Evolutionary conservation across 1,140 invertebrate genomes (phyloP).

Genomic region (Oncopeltus fasciatus): DNA sequence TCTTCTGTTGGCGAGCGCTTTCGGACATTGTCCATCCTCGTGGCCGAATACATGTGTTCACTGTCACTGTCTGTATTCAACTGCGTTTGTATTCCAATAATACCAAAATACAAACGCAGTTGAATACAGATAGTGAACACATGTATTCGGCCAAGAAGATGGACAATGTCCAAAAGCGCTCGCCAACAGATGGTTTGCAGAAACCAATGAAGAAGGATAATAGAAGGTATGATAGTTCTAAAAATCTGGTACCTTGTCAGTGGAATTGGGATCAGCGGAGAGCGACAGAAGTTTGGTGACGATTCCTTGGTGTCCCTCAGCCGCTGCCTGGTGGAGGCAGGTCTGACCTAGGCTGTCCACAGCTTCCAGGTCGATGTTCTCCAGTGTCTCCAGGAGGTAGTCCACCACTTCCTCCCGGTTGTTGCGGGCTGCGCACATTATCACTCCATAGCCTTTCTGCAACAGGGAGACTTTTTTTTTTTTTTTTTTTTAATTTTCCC

Average conservation of each 20-base stretch:
- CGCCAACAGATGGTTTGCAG: no score
- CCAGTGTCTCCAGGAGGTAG: slow-evolving; percentile 42
- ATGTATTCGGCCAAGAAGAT: no score
- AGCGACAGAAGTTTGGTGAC: slow-evolving; percentile 44
- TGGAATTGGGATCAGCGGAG: slow-evolving; percentile 40
- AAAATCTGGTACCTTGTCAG: slow-evolving; percentile 34
- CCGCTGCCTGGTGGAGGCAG: slow-evolving; percentile 34
- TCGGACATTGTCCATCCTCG: no score
- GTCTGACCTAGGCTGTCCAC: slow-evolving; percentile 36
- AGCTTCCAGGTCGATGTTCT: slow-evolving; percentile 43
- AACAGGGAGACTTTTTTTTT: background rate
- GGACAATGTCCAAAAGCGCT: no score
- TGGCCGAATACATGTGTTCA: no score
- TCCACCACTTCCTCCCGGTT: slow-evolving; percentile 45
- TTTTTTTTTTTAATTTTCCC: no score
- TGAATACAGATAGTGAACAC: no score
- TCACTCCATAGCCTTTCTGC: slow-evolving; percentile 50
- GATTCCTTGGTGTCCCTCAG: slow-evolving; percentile 34
- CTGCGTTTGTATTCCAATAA: no score
- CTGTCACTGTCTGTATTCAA: no score
- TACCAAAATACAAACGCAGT: no score
- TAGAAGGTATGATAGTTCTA: background rate
- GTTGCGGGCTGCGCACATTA: slow-evolving; percentile 53
- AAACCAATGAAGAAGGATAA: no score
- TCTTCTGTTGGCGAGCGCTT: no score